Evolutionary conservation across 2,113 vertebrate genomes (phyloP), one percentile per base, ranked within the genome.

Genomic region (Callorhinus ursinus): DNA sequence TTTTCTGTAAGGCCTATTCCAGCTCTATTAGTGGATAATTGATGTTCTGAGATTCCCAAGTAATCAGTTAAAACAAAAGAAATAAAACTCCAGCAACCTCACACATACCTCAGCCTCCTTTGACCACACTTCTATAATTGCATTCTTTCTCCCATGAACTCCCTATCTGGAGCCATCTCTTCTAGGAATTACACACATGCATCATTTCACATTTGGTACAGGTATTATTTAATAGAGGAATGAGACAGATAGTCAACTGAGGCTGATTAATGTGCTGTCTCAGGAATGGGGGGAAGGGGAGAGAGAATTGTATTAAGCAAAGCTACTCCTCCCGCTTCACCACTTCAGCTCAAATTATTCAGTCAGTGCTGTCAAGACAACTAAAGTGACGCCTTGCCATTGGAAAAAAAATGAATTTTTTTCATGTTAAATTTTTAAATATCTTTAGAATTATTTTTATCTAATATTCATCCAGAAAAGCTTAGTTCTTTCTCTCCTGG

Each of bases 141-240:
- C 57, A 89, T 93, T 33, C 53, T 97, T 65, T 93, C 21, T 57
- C 67, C 46, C 42, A 36, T 90, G 91, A 98, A 95, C 88, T 95
- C 59, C 7, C 0, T 77, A 96, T 94, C 93, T 96, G 55, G 9
- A 96, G 86, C 46, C 74, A 96, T 95, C 72, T 97, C 67, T 95
- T 95, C 61, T 46, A 87, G 77, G 79, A 97, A 97, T 93, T 96
- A 97, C 95, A 97, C 72, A 98, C 98, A 98, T 63, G 72, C 89
- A 98, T 98, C 98, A 98, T 97, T 97, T 93, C 96, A 97, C 93
- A 98, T 98, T 98, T 95, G 97, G 96, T 98, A 94, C 97, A 98
- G 97, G 98, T 98, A 98, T 98, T 98, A 98, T 98, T 99, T 98
- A 98, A 98, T 96, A 98, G 97, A 97, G 96, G 94, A 98, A 98